Conservation (phyloP, 2,797 vertebrate genomes). For the Phataginus tetradactyla region DNA sequence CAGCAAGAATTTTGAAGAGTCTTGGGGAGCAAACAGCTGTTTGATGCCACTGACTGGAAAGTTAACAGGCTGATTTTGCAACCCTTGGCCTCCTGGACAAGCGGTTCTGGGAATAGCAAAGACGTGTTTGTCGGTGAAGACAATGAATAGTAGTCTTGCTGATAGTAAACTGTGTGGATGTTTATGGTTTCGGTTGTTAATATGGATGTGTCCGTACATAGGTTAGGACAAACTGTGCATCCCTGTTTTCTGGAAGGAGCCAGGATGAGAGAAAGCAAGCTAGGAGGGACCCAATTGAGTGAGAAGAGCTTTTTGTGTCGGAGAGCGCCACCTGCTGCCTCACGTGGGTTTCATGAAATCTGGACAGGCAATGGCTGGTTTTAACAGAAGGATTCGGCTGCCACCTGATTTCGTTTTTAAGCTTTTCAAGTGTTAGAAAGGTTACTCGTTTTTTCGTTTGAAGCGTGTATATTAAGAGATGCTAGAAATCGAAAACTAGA, state of each 20-base stretch:
- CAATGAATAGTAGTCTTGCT: neutral
- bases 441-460: neutral
- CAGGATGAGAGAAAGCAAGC: too few species aligned
- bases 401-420: constrained; percentile 38
- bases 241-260: neutral
- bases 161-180: neutral
- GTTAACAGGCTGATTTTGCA: neutral
- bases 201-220: neutral
- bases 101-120: neutral
- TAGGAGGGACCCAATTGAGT: accelerated
- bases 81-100: neutral
- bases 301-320: neutral
- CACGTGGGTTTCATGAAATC: neutral
- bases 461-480: neutral
- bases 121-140: neutral
- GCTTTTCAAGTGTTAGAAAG: constrained; percentile 3
- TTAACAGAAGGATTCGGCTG: constrained; percentile 25
- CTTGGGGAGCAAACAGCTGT: neutral
- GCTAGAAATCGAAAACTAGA: neutral
- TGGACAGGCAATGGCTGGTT: accelerated
- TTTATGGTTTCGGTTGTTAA: neutral
- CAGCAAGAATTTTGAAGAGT: neutral
- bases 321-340: neutral
- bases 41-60: neutral
- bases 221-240: neutral